Conservation (phyloP, 2,113 vertebrate species). For the Lycaon pictus region DNA sequence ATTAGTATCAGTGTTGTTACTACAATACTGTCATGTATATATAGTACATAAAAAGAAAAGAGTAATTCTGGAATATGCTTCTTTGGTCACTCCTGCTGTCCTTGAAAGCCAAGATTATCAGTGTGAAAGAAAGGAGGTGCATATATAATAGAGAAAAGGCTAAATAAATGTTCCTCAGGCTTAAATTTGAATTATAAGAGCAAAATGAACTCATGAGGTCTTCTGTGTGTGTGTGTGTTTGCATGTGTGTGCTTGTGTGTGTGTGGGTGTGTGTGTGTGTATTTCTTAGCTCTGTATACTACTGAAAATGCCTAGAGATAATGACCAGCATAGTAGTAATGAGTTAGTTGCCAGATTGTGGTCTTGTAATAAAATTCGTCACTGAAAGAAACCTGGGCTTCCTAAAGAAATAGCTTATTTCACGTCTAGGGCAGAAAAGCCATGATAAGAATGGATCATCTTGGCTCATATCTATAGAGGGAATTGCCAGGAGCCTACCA, state of each 20-base stretch:
- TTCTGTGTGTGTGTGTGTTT: neutral
- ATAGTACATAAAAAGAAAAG: neutral
- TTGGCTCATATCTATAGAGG: neutral
- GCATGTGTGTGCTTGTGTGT: neutral
- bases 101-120: neutral
- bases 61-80: neutral
- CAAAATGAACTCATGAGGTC: neutral
- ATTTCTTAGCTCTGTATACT: neutral
- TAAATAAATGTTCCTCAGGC: neutral
- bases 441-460: neutral
- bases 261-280: neutral
- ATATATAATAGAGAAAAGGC: neutral
- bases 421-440: neutral
- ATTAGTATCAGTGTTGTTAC: neutral
- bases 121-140: neutral
- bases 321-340: neutral
- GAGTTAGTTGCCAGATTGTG: neutral
- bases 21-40: neutral
- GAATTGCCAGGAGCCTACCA: neutral
- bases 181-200: neutral
- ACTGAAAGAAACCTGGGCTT: neutral
- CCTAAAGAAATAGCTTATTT: neutral
- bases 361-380: neutral
- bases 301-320: neutral
- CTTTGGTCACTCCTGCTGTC: neutral